Conservation (phyloP, 2,113 vertebrate genomes). For the Callorhinus ursinus region DNA sequence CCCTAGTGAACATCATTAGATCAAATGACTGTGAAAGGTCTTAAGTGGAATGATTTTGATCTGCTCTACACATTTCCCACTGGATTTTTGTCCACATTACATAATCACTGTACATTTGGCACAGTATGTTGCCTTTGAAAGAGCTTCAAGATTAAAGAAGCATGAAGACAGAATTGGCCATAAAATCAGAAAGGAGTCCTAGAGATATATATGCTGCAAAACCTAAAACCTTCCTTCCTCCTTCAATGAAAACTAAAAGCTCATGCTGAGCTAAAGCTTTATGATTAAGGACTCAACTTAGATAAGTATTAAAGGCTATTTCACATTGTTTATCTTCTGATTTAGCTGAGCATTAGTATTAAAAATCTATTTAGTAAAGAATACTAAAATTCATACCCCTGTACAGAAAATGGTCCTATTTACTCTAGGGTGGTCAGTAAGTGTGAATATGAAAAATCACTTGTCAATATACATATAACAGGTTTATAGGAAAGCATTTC, state of each 20-base stretch:
- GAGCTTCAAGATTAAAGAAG: conserved; percentile 80
- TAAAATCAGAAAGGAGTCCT: conserved; percentile 66
- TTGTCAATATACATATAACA: not conserved
- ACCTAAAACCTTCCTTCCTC: conserved; percentile 63
- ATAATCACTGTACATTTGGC: conserved; percentile 73
- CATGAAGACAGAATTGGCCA: conserved; percentile 71
- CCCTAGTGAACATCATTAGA: conserved; percentile 59
- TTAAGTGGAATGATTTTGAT: conserved; percentile 79
- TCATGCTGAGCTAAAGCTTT: conserved; percentile 70
- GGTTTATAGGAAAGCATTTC: not conserved
- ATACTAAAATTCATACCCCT: not conserved
- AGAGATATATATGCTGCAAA: conserved; percentile 74
- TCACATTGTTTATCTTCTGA: conserved; percentile 66
- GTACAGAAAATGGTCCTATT: not conserved
- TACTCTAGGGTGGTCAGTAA: not conserved
- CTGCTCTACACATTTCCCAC: conserved; percentile 66
- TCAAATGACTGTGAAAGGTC: conserved; percentile 60
- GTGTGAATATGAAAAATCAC: not conserved
- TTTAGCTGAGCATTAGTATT: not conserved
- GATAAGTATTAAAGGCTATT: conserved; percentile 68
- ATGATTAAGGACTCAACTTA: conserved; percentile 73
- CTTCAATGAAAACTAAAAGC: conserved; percentile 45
- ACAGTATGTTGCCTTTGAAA: conserved; percentile 76
- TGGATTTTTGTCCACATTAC: conserved; percentile 73
- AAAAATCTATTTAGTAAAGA: conserved; percentile 36